Percentiles rank a stretch among this genome's conserved stretches.
phyloP scores from a whole-genome alignment of 2,888 invertebrate genomes.

The Cheilosia variabilis region DNA sequence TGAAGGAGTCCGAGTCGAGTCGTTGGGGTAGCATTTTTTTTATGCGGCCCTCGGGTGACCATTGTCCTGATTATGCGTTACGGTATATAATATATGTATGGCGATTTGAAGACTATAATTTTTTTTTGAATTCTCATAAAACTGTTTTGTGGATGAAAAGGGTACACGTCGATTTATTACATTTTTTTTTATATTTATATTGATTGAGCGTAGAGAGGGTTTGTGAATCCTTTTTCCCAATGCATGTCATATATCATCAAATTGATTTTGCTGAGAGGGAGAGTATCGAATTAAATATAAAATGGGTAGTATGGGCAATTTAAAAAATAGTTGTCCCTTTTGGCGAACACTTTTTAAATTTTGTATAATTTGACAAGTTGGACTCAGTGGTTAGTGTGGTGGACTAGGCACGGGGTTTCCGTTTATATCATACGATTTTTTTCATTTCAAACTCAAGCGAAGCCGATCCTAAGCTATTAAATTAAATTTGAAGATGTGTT shows the following conservation, averaged over 20 bases:
- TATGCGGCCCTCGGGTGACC: slow-evolving; percentile 60
- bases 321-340: no score
- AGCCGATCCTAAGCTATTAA: no score
- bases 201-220: slow-evolving; percentile 17
- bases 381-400: no score
- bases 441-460: no score
- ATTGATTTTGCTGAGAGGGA: neutral
- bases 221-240: slow-evolving; percentile 4
- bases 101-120: slow-evolving; percentile 57
- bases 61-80: slow-evolving; percentile 72
- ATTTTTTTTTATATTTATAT: slow-evolving; percentile 51
- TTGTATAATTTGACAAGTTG: no score
- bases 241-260: slow-evolving; percentile 8
- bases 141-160: slow-evolving; percentile 27
- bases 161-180: slow-evolving; percentile 62
- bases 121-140: slow-evolving; percentile 55
- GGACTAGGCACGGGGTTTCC: no score
- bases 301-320: no score
- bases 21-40: slow-evolving; percentile 6
- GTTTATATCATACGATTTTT: no score
- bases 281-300: no score
- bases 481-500: no score
- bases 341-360: no score
- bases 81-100: slow-evolving; percentile 32
- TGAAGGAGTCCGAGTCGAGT: slow-evolving; percentile 57